Base-by-base conservation (phyloP, 2,113 vertebrate species). In the Uropsilus gracilis region DNA sequence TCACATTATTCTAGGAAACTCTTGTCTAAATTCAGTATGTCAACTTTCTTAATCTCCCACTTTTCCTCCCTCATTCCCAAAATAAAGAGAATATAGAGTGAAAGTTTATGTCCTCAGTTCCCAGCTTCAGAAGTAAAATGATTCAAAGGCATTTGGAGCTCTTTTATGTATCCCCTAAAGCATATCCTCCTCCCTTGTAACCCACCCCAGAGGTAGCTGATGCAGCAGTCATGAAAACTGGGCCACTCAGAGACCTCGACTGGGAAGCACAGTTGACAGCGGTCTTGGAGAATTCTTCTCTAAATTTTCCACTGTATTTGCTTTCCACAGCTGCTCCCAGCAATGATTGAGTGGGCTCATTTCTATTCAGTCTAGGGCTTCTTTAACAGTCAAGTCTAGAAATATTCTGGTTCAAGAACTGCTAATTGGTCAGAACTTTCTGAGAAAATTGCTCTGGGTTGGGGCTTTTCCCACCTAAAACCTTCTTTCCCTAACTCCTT, bases 191-290 rank as follows among this genome's bases (percentile, higher is more conserved):
- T 2, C 28, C 30, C 3, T 22, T 20, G 34, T 22, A 32, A 12
- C 13, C 8, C 48, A 8, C 2, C 22, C 30, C 28, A 93, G 57
- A 75, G 26, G n/a, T 1, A 34, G 34, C 10, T 78, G 11, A 44
- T 32, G 34, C 18, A 28, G 28, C 22, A 57, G 6, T 14, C 2
- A 13, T 55, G 37, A 89, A 57, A 90, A 48, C 61, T 2, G 34
- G 66, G 59, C 53, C 20, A 7, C 20, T 26, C 4, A 61, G 20
- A 37, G 46, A 44, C 44, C 28, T 11, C 34, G 6, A 22, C 44
- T 0, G 0, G 20, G 13, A n/a, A 34, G 8, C 6, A 30, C 13
- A 39, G 48, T 66, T 53, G 8, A 28, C 30, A 3, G 34, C 28
- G 32, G 10, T 28, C 44, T 53, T 10, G 68, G 72, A 9, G 57